Evolutionary conservation across 2,888 invertebrate genomes (phyloP), one percentile per base, ranked within the genome.

Genomic region (Ashinkailepas kermadecensis): DNA sequence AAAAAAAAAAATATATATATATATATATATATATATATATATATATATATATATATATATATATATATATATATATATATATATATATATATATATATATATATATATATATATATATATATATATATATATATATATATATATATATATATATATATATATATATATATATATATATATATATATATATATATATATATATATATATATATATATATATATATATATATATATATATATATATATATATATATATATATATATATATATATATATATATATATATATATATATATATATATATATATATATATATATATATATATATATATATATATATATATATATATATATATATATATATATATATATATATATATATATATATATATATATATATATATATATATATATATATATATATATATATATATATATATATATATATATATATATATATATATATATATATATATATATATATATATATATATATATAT

Each of bases 61-160:
- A 39, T 39, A 39, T 39, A 39, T 39, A 4, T 4, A 39, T 39
- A 39, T 39, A 1, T 4, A 39, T 39, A 39, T 39, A 39, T 4
- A 39, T 39, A 39, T 39, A 39, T 39, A 39, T 39, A 39, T 39
- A 39, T 39, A 4, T 4, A 39, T 39, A 39, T 39, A 39, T 39
- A 39, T 39, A 1, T 4, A 1, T 39, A 4, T 39, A 4, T 4
- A 39, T 39, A 4, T 39, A 4, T 39, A 39, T 39, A 4, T 39
- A 39, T 39, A 39, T 23, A 65, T 23, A 81, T 65, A 81, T 23
- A 81, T 18, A 65, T 18, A 64, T 18, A 64, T 8, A 65, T 6
- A 81, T 65, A 81, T 81, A 81, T 81, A 81, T 81, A 81, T 81
- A 81, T 65, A 65, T n/a, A 81, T 65, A 81, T 65, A 81, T 65